A percentile compares a stretch with the other conserved stretches of the same genome.
Conservation (phyloP, 2,797 vertebrate species). For the Avahi laniger region DNA sequence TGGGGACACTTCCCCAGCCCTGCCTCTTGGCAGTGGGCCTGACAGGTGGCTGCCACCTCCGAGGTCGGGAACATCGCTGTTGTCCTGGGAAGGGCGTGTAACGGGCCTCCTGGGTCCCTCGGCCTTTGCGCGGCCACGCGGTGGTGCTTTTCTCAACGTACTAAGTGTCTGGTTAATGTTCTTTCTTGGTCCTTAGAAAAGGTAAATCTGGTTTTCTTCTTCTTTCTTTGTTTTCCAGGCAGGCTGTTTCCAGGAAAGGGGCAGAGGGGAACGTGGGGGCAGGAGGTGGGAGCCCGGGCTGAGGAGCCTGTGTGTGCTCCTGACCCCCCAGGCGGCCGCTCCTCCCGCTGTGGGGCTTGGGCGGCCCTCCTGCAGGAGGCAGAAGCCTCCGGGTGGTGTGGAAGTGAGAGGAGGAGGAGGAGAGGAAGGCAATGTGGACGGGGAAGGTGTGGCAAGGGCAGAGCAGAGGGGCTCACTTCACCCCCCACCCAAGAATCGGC, state of each 20-base stretch:
- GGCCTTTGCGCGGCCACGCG: neutral
- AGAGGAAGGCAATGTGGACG: accelerated
- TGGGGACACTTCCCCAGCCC: too few species aligned
- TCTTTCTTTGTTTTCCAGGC: neutral
- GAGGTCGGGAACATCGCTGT: neutral
- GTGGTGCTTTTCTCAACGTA: accelerated
- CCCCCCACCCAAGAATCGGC: accelerated
- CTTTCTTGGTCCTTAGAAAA: neutral
- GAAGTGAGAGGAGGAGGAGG: accelerated
- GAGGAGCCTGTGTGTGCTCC: accelerated
- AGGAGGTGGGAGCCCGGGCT: neutral
- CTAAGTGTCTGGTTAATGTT: too few species aligned
- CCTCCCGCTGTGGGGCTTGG: neutral
- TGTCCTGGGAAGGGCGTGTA: neutral
- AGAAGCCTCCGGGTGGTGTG: neutral
- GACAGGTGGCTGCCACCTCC: neutral
- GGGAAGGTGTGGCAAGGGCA: accelerated
- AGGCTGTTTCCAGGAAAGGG: neutral
- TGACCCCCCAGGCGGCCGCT: accelerated
- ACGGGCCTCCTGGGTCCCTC: neutral
- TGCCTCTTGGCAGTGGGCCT: neutral
- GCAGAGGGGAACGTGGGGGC: accelerated
- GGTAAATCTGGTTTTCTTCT: neutral
- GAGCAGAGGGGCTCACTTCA: accelerated
- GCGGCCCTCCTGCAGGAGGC: neutral